Conservation (phyloP, 2,888 invertebrate genomes). For the Tromatobia lineatoria region DNA sequence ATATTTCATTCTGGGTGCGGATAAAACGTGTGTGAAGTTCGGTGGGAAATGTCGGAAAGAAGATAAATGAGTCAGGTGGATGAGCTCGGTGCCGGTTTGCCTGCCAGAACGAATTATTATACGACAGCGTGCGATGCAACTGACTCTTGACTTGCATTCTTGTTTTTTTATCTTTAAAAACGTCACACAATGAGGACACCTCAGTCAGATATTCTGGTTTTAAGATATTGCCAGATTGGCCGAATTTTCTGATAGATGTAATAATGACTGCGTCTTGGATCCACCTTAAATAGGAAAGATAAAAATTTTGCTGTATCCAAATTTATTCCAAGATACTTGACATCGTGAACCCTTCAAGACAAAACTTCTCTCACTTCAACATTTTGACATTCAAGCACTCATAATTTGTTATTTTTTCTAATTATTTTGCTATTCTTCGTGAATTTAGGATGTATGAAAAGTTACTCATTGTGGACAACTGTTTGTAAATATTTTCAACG, state of each 20-base stretch:
- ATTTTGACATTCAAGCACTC: no score
- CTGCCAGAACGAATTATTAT: slow-evolving; percentile 67
- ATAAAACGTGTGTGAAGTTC: slow-evolving; percentile 69
- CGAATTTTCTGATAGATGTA: not conserved
- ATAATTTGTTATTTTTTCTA: no score
- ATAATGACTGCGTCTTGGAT: not conserved
- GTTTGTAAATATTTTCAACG: no score
- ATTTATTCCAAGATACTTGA: not conserved
- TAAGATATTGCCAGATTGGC: not conserved
- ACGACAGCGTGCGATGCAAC: slow-evolving; percentile 66
- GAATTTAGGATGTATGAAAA: no score
- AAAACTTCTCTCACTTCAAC: no score
- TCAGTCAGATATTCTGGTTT: not conserved
- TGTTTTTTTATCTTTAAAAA: slow-evolving; percentile 46
- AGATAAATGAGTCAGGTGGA: slow-evolving; percentile 71
- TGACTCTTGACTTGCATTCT: slow-evolving; percentile 65
- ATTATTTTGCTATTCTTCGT: no score
- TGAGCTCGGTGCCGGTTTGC: slow-evolving; percentile 67
- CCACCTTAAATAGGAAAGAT: not conserved
- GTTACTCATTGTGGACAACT: no score
- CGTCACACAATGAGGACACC: not conserved
- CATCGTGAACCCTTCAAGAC: no score
- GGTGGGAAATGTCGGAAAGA: slow-evolving; percentile 70
- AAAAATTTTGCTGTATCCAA: not conserved
- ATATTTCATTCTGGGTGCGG: slow-evolving; percentile 67